Evolutionary conservation across 2,113 vertebrate genomes (phyloP), one percentile per base, ranked within the genome.

Genomic region (Hucho hucho): DNA sequence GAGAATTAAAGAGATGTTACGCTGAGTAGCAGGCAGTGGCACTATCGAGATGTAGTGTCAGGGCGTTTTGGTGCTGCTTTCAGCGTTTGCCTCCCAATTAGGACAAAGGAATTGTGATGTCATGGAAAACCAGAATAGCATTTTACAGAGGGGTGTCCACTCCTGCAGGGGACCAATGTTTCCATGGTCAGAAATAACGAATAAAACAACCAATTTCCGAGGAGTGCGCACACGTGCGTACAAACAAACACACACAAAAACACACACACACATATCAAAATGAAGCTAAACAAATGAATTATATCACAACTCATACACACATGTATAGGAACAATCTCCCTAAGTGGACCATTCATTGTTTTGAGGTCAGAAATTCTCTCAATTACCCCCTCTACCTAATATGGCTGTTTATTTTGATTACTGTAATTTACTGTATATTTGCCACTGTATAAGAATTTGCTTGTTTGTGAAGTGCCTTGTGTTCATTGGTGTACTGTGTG

Each of bases 111-210:
- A 22, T 22, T 61, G 58, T 89, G 89, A 90, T 87, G 88, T 88
- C 86, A 90, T 84, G 89, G 88, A 90, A 91, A 89, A 88, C 61
- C 64, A 28, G 76, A 84, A 83, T 63, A 58, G 73, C 70, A 75
- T 69, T 82, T 75, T 80, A 72, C 25, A 78, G 77, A 75, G 78
- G 72, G 81, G 76, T 86, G 75, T 73, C 79, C 78, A 81, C 79
- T 85, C 81, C 77, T 72, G 63, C 82, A 72, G 75, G 71, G 77
- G 70, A 56, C 78, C 78, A 70, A 74, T 77, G 80, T 74, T 58
- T 59, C 79, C 26, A 80, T 72, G 26, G 25, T 24, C 46, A 65
- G 64, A 61, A 87, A 78, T 69, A 75, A 43, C 46, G 72, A 72
- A 72, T 67, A 32, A 76, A 68, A 71, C 70, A 76, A 80, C 59